phyloP scores from a whole-genome alignment of 2,113 vertebrate genomes.

The Erythrolamprus reginae region DNA sequence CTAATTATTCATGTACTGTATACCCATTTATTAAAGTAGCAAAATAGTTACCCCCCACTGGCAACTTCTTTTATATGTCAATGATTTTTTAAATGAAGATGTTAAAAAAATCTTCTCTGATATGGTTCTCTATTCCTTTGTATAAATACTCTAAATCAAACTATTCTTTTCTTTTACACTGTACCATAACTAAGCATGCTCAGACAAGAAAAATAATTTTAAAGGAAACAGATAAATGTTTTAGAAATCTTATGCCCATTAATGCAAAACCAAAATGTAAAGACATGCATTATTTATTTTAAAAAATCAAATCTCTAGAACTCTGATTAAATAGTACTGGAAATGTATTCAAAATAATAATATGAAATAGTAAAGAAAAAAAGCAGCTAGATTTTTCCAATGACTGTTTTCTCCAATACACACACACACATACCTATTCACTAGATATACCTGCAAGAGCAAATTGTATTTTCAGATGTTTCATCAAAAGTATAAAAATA shows the following conservation, averaged over 20 bases:
- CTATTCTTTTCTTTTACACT: background rate
- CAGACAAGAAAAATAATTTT: background rate
- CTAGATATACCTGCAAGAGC: background rate
- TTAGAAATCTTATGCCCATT: background rate
- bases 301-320: background rate
- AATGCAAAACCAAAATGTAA: background rate
- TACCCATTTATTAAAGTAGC: conserved; percentile 56
- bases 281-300: background rate
- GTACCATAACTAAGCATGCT: conserved; percentile 13
- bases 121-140: conserved; percentile 18
- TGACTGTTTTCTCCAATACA: background rate
- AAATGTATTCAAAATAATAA: background rate
- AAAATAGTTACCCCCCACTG: conserved; percentile 46
- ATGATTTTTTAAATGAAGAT: no score
- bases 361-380: background rate
- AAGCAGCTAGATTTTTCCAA: background rate
- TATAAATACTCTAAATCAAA: background rate
- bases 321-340: background rate
- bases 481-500: background rate
- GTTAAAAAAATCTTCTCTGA: no score
- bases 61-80: conserved; percentile 43
- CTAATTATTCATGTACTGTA: conserved; percentile 65
- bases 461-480: background rate
- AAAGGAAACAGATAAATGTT: background rate
- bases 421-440: background rate